Evolutionary conservation across 2,113 vertebrate genomes (phyloP), one percentile per base, ranked within the genome.

Genomic region (Elaphurus davidianus): DNA sequence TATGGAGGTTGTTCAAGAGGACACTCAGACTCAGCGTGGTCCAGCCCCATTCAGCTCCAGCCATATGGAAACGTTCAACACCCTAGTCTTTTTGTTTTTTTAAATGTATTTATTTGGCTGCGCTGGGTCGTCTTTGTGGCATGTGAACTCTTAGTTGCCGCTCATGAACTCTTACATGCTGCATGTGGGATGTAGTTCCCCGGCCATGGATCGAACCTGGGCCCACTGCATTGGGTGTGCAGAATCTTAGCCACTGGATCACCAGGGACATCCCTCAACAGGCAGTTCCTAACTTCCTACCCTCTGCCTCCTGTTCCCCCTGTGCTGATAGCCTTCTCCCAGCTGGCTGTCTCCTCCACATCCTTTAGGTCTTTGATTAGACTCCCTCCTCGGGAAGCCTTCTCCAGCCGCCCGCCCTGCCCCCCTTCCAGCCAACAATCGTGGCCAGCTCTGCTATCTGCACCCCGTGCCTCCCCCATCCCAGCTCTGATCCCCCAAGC

Each of bases 391-490:
- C 15, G 0, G 47, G 36, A 33, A 85, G 79, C 30, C 79, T 11
- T 55, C 54, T 79, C 30, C 71, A 17, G 30, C 36, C 54, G 13
- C 8, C 6, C 21, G 3, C 40, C 71, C 40, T 40, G 7, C 21
- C 23, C 71, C 12, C 0, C 6, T 40, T 74, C n/a, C n/a, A 19
- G 3, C 43, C 36, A 62, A 1, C n/a, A 3, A 5, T 45, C 50
- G 43, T 2, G 36, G 15, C 27, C 57, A 7, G 30, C 5, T 6
- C 23, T 11, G 7, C 55, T 16, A 0, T 33, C 13, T 33, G 47
- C 50, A 11, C 11, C 7, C 36, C 23, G 2, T 71, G 52, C 67
- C 14, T 23, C 50, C 62, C 1, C 15, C 8, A 0, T 55, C 13
- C 1, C 6, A 23, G 30, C 93, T 83, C 45, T 30, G 17, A 33